These are phyloP conservation scores for Hoplostethus mediterraneus DNA, from an alignment of 2,797 vertebrate species.

Conservation along the genomic window DNA sequence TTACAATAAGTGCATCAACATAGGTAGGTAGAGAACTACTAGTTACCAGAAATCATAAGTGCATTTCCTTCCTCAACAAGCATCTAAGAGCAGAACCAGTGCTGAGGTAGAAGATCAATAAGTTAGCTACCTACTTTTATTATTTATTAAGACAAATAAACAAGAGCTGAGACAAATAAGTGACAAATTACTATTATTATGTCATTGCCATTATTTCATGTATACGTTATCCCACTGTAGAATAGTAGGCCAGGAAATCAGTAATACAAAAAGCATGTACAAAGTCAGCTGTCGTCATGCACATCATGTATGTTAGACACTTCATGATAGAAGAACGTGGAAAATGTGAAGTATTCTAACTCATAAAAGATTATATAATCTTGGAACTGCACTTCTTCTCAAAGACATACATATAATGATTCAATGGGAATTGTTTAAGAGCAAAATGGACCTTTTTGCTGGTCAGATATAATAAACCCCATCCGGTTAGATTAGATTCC, in stretches of 20 bases:
- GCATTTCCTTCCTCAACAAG: too few species aligned
- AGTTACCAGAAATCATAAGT: too few species aligned
- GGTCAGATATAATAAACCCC: conserved; percentile 26
- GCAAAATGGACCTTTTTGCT: background rate
- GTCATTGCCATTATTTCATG: background rate
- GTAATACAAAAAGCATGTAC: background rate
- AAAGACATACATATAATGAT: background rate
- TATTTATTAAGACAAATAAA: too few species aligned
- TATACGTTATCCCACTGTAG: too few species aligned
- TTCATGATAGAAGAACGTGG: background rate
- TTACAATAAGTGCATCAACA: too few species aligned
- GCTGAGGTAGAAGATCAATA: too few species aligned
- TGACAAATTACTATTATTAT: background rate
- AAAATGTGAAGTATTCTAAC: background rate
- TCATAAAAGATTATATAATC: background rate
- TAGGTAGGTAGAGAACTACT: too few species aligned
- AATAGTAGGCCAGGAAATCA: background rate
- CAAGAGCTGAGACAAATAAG: too few species aligned
- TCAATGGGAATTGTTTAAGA: background rate
- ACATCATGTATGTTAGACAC: background rate
- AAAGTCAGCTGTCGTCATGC: background rate
- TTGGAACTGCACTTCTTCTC: background rate
- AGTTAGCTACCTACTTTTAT: too few species aligned
- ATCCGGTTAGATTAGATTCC: conserved; percentile 47
- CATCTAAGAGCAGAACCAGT: too few species aligned